A percentile compares a stretch with the other conserved stretches of the same genome.
These are phyloP conservation scores for Tamias sibiricus DNA, from an alignment of 2,113 vertebrate species.

Conservation along the genomic window DNA sequence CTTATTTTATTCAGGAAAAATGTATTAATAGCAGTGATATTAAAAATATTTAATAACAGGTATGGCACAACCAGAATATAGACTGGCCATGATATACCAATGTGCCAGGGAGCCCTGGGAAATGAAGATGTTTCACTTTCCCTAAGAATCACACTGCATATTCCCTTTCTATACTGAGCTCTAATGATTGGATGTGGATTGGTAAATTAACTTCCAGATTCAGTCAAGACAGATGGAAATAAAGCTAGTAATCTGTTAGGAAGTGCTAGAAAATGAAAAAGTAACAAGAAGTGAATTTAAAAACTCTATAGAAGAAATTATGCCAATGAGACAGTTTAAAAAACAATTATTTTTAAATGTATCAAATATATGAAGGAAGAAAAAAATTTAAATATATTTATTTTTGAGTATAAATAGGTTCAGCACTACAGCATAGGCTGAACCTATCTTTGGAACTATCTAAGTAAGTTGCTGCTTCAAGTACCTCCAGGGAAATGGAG, in stretches of 20 bases:
- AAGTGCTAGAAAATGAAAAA: neutral
- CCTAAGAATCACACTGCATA: neutral
- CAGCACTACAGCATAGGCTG: too few relatives aligned
- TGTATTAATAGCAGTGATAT: neutral
- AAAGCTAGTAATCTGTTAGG: neutral
- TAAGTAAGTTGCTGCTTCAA: neutral
- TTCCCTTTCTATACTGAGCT: neutral
- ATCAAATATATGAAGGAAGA: neutral
- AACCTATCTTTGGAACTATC: neutral
- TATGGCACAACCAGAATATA: neutral
- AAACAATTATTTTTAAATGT: neutral
- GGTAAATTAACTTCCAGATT: neutral
- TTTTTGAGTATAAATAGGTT: neutral
- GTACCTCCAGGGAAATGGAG: neutral
- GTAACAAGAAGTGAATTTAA: neutral
- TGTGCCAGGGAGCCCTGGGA: neutral
- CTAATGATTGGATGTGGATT: neutral
- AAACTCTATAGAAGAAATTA: neutral
- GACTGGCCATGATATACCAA: neutral
- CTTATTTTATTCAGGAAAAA: neutral
- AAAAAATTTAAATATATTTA: neutral
- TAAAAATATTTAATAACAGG: neutral
- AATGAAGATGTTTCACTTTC: neutral
- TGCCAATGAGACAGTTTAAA: neutral
- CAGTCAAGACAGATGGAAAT: neutral